Conservation (phyloP, 2,888 invertebrate genomes). For the Bibio marci region DNA sequence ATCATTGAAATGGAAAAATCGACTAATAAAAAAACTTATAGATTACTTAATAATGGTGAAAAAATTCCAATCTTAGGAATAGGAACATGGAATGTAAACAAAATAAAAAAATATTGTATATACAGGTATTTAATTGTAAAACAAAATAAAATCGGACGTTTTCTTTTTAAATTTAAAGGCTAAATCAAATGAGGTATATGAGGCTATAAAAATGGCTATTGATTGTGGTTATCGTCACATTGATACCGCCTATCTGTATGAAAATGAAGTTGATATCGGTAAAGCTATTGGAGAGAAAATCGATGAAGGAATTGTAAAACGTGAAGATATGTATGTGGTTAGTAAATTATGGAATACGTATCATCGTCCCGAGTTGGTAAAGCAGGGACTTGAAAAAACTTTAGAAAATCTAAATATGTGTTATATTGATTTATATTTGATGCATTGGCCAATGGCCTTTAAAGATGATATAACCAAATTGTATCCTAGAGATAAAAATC, state of each 20-base stretch:
- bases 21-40: too few relatives aligned
- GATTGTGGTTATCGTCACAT: background rate
- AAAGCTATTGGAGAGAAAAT: background rate
- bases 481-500: constrained; percentile 37
- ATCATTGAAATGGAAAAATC: too few relatives aligned
- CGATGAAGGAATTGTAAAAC: background rate
- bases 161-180: background rate
- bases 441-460: constrained; percentile 69
- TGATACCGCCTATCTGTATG: constrained; percentile 27
- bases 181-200: background rate
- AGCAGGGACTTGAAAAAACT: constrained; percentile 39
- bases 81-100: constrained; percentile 51
- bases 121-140: background rate
- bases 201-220: background rate
- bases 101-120: background rate
- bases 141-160: background rate
- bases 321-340: constrained; percentile 49
- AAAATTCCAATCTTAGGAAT: constrained; percentile 44
- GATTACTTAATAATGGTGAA: constrained; percentile 26
- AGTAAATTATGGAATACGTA: constrained; percentile 57
- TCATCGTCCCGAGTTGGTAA: constrained; percentile 6
- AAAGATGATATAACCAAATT: constrained; percentile 33
- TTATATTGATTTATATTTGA: constrained; percentile 55
- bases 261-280: background rate
- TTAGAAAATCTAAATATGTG: constrained; percentile 35